Base-by-base conservation (phyloP, 2,888 invertebrate species). In the Tenthredo amoena region DNA sequence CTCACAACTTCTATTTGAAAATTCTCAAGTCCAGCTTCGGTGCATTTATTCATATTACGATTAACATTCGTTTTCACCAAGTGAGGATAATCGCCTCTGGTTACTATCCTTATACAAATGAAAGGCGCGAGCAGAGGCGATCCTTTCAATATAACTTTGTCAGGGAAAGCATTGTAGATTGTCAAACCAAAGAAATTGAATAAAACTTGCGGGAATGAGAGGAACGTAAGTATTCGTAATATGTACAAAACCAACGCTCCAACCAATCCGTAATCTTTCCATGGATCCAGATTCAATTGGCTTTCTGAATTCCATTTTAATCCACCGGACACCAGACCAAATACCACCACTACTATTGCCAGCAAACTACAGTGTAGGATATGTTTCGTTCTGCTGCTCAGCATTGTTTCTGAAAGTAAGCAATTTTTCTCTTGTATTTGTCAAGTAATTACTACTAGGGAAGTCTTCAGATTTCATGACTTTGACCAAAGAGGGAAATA, bases 1-100 rank as follows among this genome's bases (percentile, higher is more conserved):
- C 98, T 98, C 18, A 99, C 99, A 58, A 99, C 98, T 95, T 99
- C 99, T 89, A 99, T 97, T 92, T 99, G 96, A 91, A 99, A 99
- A 93, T 99, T 99, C 93, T 99, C 98, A 91, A 99, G 94, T 12
- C 99, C 99, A 9, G 97, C 97, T 93, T 98, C 97, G 88, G 97
- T 94, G 92, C 98, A 98, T 88, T 96, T 96, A 90, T 97, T 97
- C 95, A 98, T 96, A 93, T 99, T 99, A 87, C 97, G 95, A 85
- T 95, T 95, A 7, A 98, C 98, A 95, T 98, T 99, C 84, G 95
- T 96, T 92, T 96, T 96, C 4, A 99, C 99, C 87, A 99, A 94
- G 89, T 98, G 97, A 5, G 99, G 97, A 93, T 97, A 99, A 94
- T 99, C 98, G 58, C 99, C 99, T 86, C 99, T 95, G 0, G 99